Evolutionary conservation across 2,797 vertebrate genomes (phyloP).

Genomic region (Ataeniobius toweri): DNA sequence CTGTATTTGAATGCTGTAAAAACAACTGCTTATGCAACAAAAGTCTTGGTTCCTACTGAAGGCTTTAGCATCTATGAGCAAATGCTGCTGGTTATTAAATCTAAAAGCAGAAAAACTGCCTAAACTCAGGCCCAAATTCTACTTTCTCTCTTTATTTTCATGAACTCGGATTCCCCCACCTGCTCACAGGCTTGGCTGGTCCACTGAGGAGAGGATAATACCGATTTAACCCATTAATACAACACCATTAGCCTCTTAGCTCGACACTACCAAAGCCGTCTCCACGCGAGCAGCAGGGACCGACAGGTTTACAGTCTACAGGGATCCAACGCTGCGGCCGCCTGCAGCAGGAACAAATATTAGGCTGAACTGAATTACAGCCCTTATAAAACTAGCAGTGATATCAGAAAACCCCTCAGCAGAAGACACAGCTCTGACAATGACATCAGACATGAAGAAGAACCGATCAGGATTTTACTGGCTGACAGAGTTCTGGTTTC

Average conservation of each 20-base stretch:
- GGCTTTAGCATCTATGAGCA: slow-evolving; percentile 46
- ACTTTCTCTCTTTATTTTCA: slow-evolving; percentile 29
- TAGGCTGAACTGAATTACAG: no score
- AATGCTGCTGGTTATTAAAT: slow-evolving; percentile 52
- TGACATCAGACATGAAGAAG: no score
- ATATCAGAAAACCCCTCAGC: no score
- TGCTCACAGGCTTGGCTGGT: slow-evolving; percentile 40
- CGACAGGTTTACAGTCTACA: slow-evolving; percentile 43
- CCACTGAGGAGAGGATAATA: slow-evolving; percentile 50
- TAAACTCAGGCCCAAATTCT: not conserved
- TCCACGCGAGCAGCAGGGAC: slow-evolving; percentile 25
- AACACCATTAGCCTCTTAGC: slow-evolving; percentile 64
- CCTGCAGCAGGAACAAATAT: no score
- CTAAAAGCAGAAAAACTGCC: slow-evolving; percentile 34
- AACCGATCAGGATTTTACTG: no score
- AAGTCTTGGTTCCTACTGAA: slow-evolving; percentile 13
- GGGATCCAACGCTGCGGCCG: slow-evolving; percentile 29
- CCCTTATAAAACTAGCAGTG: no score
- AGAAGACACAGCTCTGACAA: no score
- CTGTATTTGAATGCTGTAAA: not conserved
- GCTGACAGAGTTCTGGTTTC: no score
- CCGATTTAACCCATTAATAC: slow-evolving; percentile 56
- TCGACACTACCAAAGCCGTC: slow-evolving; percentile 42
- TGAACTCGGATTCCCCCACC: slow-evolving; percentile 35
- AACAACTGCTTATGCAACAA: slow-evolving; percentile 44